Evolutionary conservation across 1,140 invertebrate species (phyloP).

Genomic region (Brachionus rotundiformis): DNA sequence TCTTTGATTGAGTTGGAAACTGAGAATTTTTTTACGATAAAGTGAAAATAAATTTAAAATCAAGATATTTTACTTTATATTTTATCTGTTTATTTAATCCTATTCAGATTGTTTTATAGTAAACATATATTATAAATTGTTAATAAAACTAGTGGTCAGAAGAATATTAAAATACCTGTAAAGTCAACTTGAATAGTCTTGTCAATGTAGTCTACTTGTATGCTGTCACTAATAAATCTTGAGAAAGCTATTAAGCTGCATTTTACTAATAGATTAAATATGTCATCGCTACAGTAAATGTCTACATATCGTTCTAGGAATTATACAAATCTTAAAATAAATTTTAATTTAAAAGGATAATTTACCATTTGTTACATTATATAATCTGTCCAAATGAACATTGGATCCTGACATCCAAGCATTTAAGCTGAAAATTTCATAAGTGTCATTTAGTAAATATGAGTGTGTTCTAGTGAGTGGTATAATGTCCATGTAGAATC

Average conservation of each 20-base stretch:
- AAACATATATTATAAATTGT: no score
- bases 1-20: no score
- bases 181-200: not conserved
- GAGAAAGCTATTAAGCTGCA: not conserved
- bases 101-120: no score
- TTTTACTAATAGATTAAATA: not conserved
- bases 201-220: not conserved
- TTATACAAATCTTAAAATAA: not conserved
- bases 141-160: no score
- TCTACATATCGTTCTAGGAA: not conserved
- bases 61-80: no score
- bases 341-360: not conserved
- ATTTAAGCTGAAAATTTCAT: not conserved
- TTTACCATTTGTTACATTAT: constrained; percentile 22
- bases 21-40: no score
- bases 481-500: not conserved
- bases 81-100: no score
- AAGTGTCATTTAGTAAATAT: not conserved
- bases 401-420: not conserved
- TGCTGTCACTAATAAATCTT: not conserved
- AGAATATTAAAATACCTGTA: no score
- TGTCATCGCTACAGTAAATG: not conserved
- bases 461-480: not conserved
- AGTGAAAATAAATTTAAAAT: no score
- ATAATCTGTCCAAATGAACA: not conserved